Conservation (phyloP, 2,113 vertebrate genomes). For the Cairina moschata region DNA sequence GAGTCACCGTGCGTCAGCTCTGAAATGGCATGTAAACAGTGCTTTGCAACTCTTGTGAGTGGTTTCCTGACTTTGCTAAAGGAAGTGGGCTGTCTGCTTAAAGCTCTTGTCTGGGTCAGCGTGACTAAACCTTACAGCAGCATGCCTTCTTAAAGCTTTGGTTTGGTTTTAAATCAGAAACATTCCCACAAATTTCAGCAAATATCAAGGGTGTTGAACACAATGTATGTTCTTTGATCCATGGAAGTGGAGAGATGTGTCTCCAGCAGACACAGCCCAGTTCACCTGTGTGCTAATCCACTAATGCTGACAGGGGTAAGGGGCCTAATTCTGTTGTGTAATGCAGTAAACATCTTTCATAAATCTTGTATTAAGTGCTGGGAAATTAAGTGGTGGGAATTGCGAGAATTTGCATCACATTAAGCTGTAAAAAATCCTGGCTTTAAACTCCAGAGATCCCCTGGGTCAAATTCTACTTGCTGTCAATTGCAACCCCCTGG, state of each 20-base stretch:
- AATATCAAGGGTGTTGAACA: neutral
- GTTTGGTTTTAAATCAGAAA: neutral
- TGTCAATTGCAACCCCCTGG: neutral
- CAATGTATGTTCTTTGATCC: neutral
- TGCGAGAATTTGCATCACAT: neutral
- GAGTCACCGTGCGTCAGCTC: neutral
- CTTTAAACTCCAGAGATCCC: neutral
- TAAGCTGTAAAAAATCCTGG: neutral
- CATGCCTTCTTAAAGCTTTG: neutral
- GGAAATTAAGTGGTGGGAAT: neutral
- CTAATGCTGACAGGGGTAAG: neutral
- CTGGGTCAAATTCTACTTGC: neutral
- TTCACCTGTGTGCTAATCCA: constrained; percentile 4
- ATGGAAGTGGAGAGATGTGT: neutral
- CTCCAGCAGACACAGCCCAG: neutral
- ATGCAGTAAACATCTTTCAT: neutral
- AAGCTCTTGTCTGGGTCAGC: constrained; percentile 44
- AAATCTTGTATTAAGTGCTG: neutral
- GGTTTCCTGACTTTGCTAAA: constrained; percentile 50
- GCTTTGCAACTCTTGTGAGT: neutral
- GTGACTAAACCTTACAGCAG: constrained; percentile 51
- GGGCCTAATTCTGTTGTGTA: neutral
- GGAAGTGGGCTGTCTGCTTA: constrained; percentile 55
- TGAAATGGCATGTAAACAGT: constrained; percentile 49
- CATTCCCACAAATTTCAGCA: neutral